Evolutionary conservation across 2,113 vertebrate genomes (phyloP).

Genomic region (Cricetomys ansorgei): DNA sequence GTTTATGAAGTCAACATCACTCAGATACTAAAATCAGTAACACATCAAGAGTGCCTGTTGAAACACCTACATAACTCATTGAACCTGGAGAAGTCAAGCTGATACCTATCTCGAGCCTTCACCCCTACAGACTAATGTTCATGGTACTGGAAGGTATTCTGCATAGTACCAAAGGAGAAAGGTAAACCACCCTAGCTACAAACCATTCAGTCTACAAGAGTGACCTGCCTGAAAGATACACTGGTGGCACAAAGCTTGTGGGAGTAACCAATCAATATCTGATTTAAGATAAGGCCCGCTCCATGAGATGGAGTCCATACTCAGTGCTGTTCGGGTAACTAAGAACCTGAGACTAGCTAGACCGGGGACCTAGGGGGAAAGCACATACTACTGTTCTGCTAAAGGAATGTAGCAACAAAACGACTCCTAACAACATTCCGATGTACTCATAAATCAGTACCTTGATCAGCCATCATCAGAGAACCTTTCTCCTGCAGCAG

Average conservation of each 20-base stretch:
- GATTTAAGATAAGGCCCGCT: not conserved
- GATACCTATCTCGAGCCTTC: not conserved
- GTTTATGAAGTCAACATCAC: not conserved
- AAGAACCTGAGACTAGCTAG: not conserved
- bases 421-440: not conserved
- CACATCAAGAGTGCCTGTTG: not conserved
- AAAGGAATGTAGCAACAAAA: not conserved
- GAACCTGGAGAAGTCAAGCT: not conserved
- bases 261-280: not conserved
- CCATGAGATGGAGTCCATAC: not conserved
- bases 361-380: no score
- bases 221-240: not conserved
- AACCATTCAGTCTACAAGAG: not conserved
- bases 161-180: not conserved
- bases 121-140: not conserved
- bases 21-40: constrained; percentile 19
- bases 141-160: not conserved
- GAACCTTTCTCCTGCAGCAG: not conserved
- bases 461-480: not conserved
- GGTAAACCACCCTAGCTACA: not conserved
- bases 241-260: not conserved
- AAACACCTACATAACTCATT: not conserved
- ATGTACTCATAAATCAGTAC: not conserved
- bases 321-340: not conserved
- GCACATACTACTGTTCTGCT: not conserved